These are phyloP conservation scores for Drosophila longiperda DNA, from an alignment of 2,888 invertebrate genomes.

Conservation along the genomic window DNA sequence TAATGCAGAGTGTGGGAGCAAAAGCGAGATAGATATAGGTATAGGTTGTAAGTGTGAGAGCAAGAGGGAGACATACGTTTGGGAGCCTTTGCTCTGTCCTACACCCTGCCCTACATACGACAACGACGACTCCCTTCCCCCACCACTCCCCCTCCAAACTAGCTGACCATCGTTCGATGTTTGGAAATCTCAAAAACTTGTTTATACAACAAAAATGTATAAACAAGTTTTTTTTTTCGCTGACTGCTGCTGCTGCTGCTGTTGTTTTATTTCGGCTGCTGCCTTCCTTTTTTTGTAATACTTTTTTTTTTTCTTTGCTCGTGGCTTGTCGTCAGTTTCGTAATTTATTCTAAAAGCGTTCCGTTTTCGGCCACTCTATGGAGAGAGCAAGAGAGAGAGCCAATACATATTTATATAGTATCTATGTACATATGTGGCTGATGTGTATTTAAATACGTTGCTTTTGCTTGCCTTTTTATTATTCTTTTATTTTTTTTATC, in stretches of 20 bases:
- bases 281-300: slow-evolving; percentile 51
- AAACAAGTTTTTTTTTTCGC: slow-evolving; percentile 72
- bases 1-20: neutral
- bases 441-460: slow-evolving; percentile 52
- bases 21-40: neutral
- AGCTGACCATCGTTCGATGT: slow-evolving; percentile 61
- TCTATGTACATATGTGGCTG: slow-evolving; percentile 13
- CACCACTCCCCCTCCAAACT: neutral
- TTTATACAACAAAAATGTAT: slow-evolving; percentile 74
- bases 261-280: slow-evolving; percentile 52
- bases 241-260: slow-evolving; percentile 28
- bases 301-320: slow-evolving; percentile 46
- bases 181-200: slow-evolving; percentile 80
- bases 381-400: slow-evolving; percentile 43
- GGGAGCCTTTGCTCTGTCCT: slow-evolving; percentile 43
- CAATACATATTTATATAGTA: slow-evolving; percentile 45
- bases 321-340: slow-evolving; percentile 77
- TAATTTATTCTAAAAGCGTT: slow-evolving; percentile 81
- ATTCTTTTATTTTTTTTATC: slow-evolving; percentile 7
- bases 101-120: slow-evolving; percentile 62
- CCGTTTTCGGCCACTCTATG: slow-evolving; percentile 74
- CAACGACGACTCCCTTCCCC: slow-evolving; percentile 40
- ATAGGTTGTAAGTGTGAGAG: neutral
- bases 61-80: neutral
- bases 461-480: slow-evolving; percentile 16